Evolutionary conservation across 2,797 vertebrate species (phyloP).

Genomic region (Sandelia bainsii): DNA sequence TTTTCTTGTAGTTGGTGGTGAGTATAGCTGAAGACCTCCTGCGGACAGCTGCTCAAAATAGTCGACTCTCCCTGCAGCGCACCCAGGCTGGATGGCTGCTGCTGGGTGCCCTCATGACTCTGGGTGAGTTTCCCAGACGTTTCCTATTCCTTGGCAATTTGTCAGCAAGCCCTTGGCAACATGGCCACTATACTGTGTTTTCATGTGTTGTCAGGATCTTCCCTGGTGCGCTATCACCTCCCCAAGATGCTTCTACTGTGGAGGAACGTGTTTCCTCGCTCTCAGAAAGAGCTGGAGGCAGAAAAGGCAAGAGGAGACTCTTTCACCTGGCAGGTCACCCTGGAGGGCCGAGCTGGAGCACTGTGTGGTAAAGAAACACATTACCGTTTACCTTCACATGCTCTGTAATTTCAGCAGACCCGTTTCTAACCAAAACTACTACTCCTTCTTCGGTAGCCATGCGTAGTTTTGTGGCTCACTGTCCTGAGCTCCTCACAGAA

Average conservation of each 20-base stretch:
- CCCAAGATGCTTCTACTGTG: slow-evolving; percentile 98
- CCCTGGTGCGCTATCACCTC: slow-evolving; percentile 96
- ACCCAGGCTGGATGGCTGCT: slow-evolving; percentile 99
- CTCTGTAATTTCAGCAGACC: neutral
- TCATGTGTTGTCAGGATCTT: slow-evolving; percentile 85
- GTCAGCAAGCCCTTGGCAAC: neutral
- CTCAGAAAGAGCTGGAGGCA: slow-evolving; percentile 96
- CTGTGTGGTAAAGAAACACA: slow-evolving; percentile 90
- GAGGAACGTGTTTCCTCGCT: slow-evolving; percentile 98
- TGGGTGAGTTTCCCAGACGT: slow-evolving; percentile 84
- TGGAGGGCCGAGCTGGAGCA: slow-evolving; percentile 97
- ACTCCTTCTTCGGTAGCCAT: slow-evolving; percentile 86
- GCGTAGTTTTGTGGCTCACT: slow-evolving; percentile 99
- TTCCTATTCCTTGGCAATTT: neutral
- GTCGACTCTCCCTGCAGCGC: slow-evolving; percentile 95
- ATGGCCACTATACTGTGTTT: neutral
- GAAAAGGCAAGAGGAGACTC: slow-evolving; percentile 97
- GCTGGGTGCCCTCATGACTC: slow-evolving; percentile 97
- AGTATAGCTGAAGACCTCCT: slow-evolving; percentile 98
- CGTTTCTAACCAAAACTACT: neutral
- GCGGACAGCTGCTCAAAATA: slow-evolving; percentile 96
- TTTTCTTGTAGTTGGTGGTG: slow-evolving; percentile 91
- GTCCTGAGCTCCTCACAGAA: slow-evolving; percentile 96
- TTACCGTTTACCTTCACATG: neutral
- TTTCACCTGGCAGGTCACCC: slow-evolving; percentile 98